Evolutionary conservation across 2,888 invertebrate genomes (phyloP).

Genomic region (Rosalia funebris): DNA sequence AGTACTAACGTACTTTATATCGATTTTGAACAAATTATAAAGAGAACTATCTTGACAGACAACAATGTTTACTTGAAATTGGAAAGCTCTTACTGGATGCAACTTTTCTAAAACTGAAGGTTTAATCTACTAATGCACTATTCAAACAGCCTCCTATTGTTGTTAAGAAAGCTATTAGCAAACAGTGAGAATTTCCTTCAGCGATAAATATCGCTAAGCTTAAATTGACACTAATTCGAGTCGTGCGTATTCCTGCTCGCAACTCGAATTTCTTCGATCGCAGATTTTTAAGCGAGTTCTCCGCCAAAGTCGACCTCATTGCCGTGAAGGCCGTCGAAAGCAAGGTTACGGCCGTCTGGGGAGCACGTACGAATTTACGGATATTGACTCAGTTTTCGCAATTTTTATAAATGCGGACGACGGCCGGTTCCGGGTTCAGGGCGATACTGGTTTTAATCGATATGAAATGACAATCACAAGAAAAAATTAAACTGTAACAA

Average conservation of each 20-base stretch:
- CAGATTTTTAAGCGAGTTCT: slow-evolving; percentile 15
- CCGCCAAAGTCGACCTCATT: slow-evolving; percentile 32
- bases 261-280: background rate
- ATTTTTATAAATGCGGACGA: background rate
- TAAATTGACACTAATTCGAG: background rate
- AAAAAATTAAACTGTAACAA: background rate
- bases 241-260: slow-evolving; percentile 1
- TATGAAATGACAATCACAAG: background rate
- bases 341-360: slow-evolving; percentile 42
- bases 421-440: background rate
- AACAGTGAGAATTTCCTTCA: background rate
- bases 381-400: slow-evolving; percentile 21
- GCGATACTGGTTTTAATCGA: background rate
- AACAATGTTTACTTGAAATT: no score
- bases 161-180: background rate
- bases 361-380: slow-evolving; percentile 12
- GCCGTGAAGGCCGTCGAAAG: slow-evolving; percentile 39
- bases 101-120: no score
- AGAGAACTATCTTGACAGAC: no score
- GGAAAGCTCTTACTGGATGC: no score
- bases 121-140: slow-evolving; percentile 13
- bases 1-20: no score
- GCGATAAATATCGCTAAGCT: background rate
- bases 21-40: no score
- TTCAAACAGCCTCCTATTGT: slow-evolving; percentile 1